Percentiles rank a stretch among this genome's conserved stretches.
Conservation (phyloP, 2,797 vertebrate genomes). For the Emydoidea blandingii region DNA sequence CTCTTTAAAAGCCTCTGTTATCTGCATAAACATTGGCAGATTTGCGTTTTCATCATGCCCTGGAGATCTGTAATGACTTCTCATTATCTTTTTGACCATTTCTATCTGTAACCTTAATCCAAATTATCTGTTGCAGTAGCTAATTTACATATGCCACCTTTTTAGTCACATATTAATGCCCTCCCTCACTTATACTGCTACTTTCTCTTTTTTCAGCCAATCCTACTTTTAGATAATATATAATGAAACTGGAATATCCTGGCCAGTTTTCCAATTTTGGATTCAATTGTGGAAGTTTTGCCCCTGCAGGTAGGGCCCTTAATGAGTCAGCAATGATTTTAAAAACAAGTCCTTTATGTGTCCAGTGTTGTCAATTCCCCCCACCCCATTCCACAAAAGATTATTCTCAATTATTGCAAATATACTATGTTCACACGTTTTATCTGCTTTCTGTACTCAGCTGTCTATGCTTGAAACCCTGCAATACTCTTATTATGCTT, state of each 20-base stretch:
- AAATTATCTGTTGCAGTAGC: neutral
- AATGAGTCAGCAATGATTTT: neutral
- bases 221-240: neutral
- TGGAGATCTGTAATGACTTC: constrained; percentile 7
- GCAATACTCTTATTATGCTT: neutral
- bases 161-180: neutral
- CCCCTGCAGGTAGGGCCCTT: neutral
- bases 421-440: neutral
- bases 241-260: neutral
- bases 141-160: neutral
- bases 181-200: neutral
- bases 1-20: constrained; percentile 49
- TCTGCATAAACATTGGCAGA: constrained; percentile 43
- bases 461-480: neutral
- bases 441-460: neutral
- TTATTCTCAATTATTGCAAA: neutral
- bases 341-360: neutral
- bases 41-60: constrained; percentile 25
- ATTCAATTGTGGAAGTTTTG: neutral
- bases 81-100: neutral
- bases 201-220: neutral
- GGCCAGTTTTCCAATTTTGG: neutral
- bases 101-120: neutral
- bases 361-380: neutral
- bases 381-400: neutral